A percentile compares a stretch with the other conserved stretches of the same genome.
Conservation (phyloP, 2,888 invertebrate genomes). For the Rhagium mordax region DNA sequence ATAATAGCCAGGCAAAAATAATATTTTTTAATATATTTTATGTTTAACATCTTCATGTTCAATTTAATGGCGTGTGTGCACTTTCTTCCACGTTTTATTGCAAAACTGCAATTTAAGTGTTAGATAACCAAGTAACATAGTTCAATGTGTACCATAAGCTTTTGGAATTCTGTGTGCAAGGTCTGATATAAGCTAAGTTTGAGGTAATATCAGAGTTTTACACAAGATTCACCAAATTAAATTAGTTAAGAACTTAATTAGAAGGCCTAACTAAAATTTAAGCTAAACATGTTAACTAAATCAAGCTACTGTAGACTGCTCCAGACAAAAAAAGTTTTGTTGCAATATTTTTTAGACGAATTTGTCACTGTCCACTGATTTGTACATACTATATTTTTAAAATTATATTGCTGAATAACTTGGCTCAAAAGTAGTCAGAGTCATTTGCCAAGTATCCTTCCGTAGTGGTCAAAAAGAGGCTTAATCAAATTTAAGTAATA, state of each 20-base stretch:
- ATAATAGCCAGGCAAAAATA: constrained; percentile 20
- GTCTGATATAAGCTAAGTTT: constrained; percentile 15
- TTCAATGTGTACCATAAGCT: constrained; percentile 47
- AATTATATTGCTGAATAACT: background rate
- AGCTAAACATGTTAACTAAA: constrained; percentile 53
- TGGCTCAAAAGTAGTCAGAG: background rate
- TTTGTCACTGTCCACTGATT: constrained; percentile 30
- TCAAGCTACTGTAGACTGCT: constrained; percentile 50
- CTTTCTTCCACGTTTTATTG: constrained; percentile 49
- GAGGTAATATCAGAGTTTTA: constrained; percentile 14
- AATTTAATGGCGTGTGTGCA: constrained; percentile 48
- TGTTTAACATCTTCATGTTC: constrained; percentile 18
- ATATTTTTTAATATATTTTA: constrained; percentile 30
- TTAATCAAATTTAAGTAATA: too few species aligned
- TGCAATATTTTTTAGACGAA: constrained; percentile 48
- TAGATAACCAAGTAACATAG: constrained; percentile 47
- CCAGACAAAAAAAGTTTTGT: constrained; percentile 37
- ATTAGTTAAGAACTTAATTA: constrained; percentile 62
- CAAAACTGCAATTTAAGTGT: constrained; percentile 51
- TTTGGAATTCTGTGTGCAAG: constrained; percentile 32
- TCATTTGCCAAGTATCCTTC: background rate
- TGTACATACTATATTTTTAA: background rate
- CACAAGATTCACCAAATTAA: constrained; percentile 43
- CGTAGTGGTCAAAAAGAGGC: background rate
- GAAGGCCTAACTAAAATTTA: constrained; percentile 69